phyloP scores from a whole-genome alignment of 2,113 vertebrate species.

The Arvicanthis niloticus region DNA sequence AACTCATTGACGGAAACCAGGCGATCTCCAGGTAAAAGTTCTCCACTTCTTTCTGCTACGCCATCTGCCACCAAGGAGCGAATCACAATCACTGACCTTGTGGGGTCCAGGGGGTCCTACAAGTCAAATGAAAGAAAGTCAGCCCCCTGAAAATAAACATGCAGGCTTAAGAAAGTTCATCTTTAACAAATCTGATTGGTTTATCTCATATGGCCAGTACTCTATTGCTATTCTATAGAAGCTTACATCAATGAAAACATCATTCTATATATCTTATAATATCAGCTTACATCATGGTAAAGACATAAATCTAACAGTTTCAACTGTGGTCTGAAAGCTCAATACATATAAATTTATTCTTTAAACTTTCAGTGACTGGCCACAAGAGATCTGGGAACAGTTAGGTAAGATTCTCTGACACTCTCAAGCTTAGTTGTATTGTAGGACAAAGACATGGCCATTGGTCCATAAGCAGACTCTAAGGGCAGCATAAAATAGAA shows the following conservation, averaged over 20 bases:
- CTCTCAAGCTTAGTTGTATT: background rate
- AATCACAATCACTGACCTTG: slow-evolving; percentile 94
- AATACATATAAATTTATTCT: background rate
- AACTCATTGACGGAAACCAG: slow-evolving; percentile 94
- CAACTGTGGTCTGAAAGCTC: background rate
- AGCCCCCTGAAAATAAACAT: background rate
- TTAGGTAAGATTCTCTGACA: background rate
- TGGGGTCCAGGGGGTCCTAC: slow-evolving; percentile 94
- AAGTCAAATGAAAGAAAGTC: slow-evolving; percentile 84
- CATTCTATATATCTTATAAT: background rate
- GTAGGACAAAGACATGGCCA: background rate
- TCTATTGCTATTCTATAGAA: background rate
- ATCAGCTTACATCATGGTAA: background rate
- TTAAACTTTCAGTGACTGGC: background rate
- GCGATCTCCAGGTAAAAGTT: slow-evolving; percentile 93
- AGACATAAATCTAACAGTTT: background rate
- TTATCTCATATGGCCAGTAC: background rate
- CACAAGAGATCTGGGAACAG: background rate
- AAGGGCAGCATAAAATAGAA: background rate
- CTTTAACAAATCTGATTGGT: background rate
- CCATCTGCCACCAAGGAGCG: slow-evolving; percentile 94
- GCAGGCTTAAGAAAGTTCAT: background rate
- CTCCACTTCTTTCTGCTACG: slow-evolving; percentile 90
- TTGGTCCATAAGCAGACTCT: background rate
- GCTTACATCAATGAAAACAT: background rate